phyloP scores from a whole-genome alignment of 2,797 vertebrate species.

The Sebastes vulpes region DNA sequence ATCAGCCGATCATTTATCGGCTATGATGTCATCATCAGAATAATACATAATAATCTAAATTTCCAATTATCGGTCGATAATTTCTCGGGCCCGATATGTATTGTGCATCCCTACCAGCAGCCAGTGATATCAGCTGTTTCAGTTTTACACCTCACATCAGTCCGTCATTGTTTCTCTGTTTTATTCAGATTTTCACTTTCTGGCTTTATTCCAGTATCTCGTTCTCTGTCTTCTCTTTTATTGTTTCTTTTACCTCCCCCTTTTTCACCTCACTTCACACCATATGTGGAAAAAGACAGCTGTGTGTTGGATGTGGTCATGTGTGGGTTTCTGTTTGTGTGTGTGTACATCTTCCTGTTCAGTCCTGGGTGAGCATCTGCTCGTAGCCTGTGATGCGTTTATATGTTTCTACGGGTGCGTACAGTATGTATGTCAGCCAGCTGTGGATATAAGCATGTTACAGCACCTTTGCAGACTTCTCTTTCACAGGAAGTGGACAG shows the following conservation, averaged over 20 bases:
- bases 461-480: constrained; percentile 19
- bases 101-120: no score
- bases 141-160: background rate
- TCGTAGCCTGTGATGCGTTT: constrained; percentile 30
- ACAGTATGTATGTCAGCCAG: constrained; percentile 32
- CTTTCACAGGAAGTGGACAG: constrained; percentile 55
- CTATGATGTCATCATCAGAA: no score
- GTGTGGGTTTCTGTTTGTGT: constrained; percentile 27
- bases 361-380: constrained; percentile 1
- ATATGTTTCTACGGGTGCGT: background rate
- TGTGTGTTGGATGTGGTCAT: constrained; percentile 55
- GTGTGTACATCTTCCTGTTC: constrained; percentile 1
- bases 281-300: constrained; percentile 20
- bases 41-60: no score
- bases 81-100: no score
- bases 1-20: no score
- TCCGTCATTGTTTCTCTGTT: background rate
- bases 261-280: background rate
- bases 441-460: constrained; percentile 48
- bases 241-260: background rate
- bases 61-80: no score
- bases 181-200: background rate
- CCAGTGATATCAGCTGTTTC: constrained; percentile 1
- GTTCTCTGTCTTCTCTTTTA: background rate
- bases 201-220: background rate